phyloP scores from a whole-genome alignment of 1,140 invertebrate genomes.

The Saccostrea echinata region DNA sequence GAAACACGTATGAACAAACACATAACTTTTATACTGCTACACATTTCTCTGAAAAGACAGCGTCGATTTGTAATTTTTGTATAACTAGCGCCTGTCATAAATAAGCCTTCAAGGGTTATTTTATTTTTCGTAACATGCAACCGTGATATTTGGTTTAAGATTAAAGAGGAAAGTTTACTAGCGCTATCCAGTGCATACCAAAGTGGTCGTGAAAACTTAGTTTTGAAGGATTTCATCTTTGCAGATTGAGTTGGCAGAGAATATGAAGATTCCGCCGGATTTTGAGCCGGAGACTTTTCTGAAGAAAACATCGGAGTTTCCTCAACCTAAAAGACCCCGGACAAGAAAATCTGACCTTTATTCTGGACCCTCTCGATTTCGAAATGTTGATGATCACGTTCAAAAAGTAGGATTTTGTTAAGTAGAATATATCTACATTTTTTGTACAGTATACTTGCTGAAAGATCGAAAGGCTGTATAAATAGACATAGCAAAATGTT shows the following conservation, averaged over 20 bases:
- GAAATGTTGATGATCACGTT: conserved; percentile 76
- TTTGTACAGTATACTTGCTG: not conserved
- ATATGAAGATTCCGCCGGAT: conserved; percentile 48
- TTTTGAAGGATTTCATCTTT: not conserved
- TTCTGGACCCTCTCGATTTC: conserved; percentile 70
- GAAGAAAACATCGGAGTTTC: conserved; percentile 11
- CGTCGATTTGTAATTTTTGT: not conserved
- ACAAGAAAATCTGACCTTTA: conserved; percentile 72
- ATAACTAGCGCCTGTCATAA: not conserved
- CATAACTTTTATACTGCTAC: too few species aligned
- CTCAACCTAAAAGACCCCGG: conserved; percentile 58
- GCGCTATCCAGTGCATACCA: not conserved
- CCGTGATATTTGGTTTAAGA: not conserved
- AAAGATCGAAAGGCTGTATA: not conserved
- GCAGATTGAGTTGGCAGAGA: not conserved
- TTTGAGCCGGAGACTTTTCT: conserved; percentile 48
- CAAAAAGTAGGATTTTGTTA: conserved; percentile 66
- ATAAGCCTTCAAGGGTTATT: not conserved
- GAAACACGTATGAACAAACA: too few species aligned
- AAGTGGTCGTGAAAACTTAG: not conserved
- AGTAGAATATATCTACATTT: not conserved
- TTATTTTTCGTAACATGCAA: too few species aligned
- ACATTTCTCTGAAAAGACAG: too few species aligned
- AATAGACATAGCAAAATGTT: too few species aligned
- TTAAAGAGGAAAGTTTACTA: not conserved